phyloP scores from a whole-genome alignment of 2,797 vertebrate genomes.

The Platyrinchus mystaceus region DNA sequence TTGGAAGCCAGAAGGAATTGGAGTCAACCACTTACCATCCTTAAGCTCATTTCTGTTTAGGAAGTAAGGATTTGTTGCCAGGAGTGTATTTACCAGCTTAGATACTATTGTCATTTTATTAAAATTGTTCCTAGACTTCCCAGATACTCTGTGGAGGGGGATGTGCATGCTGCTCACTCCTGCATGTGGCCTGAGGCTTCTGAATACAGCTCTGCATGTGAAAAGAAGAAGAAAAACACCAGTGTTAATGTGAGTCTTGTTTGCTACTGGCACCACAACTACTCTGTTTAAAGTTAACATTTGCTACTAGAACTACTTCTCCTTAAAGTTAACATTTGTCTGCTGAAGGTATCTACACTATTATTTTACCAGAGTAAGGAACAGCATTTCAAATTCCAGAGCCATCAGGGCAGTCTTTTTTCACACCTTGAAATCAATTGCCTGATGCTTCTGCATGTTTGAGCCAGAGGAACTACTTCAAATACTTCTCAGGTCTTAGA shows the following conservation, averaged over 20 bases:
- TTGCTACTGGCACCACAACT: not conserved
- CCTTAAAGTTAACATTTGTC: not conserved
- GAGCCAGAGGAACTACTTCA: not conserved
- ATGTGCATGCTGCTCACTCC: not conserved
- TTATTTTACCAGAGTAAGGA: not conserved
- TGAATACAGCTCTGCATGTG: accelerated
- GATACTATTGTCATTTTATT: not conserved
- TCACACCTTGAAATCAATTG: not conserved
- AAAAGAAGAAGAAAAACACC: not conserved
- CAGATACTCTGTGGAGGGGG: not conserved
- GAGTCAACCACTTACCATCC: not conserved
- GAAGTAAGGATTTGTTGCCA: not conserved
- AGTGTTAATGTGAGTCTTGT: not conserved
- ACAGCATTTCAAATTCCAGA: not conserved
- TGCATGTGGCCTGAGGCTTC: accelerated
- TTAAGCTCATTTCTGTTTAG: not conserved
- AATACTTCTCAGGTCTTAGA: not conserved
- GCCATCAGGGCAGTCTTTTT: not conserved
- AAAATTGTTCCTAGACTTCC: not conserved
- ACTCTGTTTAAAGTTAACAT: not conserved
- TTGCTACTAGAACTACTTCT: not conserved
- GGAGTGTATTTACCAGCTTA: not conserved
- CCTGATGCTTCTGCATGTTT: not conserved
- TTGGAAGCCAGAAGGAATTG: not conserved
- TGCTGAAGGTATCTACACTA: not conserved